These are phyloP conservation scores for Malacosoma neustria DNA, from an alignment of 2,888 invertebrate genomes.

Conservation along the genomic window DNA sequence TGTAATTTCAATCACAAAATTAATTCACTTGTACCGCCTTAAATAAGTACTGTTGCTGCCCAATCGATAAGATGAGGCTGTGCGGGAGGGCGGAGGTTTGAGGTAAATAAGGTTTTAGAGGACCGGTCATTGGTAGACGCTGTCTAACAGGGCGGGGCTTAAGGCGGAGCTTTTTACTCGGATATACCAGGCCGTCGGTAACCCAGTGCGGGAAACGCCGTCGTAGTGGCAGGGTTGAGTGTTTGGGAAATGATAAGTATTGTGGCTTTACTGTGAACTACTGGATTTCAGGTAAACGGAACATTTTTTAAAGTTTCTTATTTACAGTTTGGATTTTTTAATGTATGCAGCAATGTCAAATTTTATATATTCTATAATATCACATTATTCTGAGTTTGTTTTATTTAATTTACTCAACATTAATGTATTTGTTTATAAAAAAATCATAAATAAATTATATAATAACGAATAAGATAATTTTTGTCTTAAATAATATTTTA, in stretches of 20 bases:
- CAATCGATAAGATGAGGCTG: slow-evolving; percentile 63
- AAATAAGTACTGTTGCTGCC: slow-evolving; percentile 59
- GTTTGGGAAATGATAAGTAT: slow-evolving; percentile 4
- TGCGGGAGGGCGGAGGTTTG: slow-evolving; percentile 51
- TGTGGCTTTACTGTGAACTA: background rate
- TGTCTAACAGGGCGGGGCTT: slow-evolving; percentile 24
- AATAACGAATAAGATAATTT: too few species aligned
- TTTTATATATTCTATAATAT: too few species aligned
- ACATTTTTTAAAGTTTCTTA: slow-evolving; percentile 1
- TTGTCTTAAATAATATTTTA: too few species aligned
- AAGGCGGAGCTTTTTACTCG: slow-evolving; percentile 25
- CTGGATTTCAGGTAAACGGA: too few species aligned
- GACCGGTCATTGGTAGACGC: slow-evolving; percentile 31
- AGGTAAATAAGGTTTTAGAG: slow-evolving; percentile 63
- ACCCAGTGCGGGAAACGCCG: slow-evolving; percentile 21
- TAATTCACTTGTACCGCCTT: slow-evolving; percentile 64
- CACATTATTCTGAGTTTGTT: too few species aligned
- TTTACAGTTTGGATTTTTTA: slow-evolving; percentile 16
- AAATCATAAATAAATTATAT: too few species aligned
- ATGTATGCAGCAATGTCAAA: too few species aligned
- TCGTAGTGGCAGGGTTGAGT: slow-evolving; percentile 10
- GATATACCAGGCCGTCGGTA: slow-evolving; percentile 23
- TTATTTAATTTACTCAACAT: too few species aligned
- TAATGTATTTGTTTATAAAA: too few species aligned
- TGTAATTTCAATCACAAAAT: slow-evolving; percentile 71